Base-by-base conservation (phyloP, 2,113 vertebrate species). In the Datnioides undecimradiatus region DNA sequence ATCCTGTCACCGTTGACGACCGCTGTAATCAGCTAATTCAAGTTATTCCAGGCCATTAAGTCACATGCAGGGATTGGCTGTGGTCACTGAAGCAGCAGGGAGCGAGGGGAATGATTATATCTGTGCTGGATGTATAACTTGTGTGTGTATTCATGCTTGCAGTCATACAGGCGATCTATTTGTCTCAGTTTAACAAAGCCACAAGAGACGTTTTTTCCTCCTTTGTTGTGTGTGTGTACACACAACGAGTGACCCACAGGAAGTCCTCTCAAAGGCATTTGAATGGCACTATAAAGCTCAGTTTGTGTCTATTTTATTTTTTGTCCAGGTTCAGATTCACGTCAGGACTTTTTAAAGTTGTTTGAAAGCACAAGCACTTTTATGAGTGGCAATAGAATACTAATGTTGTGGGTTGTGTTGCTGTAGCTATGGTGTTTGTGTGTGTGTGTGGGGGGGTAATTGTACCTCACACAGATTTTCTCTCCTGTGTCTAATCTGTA, bases 21-120 rank as follows among this genome's bases (percentile, higher is more conserved):
- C 40, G 29, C 81, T 57, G 52, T 91, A 88, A 94, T 93, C 90
- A 84, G 87, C 88, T 93, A 85, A 92, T 94, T 94, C 90, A 72
- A 87, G 82, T 92, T 86, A 91, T 93, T 91, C 85, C 80, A 77
- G 85, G 82, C 84, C 82, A 87, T 93, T 92, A 92, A 91, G 55
- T 88, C 69, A 63, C 83, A 85, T 57, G 2, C 52, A 33, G 49
- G 62, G 82, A 88, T 90, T 87, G 76, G 85, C 72, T 29, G 52
- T 57, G 86, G 88, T 79, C 81, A 84, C 69, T 75, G 76, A 81
- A 71, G 84, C 77, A 65, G 80, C n/a, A 48, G 55, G 43, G 58
- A 54, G 62, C 36, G 23, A 69, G 65, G 54, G 13, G 34, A 16
- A 34, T 27, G 87, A 70, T 71, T 7, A 46, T 21, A 72, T 88